phyloP scores from a whole-genome alignment of 2,797 vertebrate genomes.

The Eremophila alpestris region DNA sequence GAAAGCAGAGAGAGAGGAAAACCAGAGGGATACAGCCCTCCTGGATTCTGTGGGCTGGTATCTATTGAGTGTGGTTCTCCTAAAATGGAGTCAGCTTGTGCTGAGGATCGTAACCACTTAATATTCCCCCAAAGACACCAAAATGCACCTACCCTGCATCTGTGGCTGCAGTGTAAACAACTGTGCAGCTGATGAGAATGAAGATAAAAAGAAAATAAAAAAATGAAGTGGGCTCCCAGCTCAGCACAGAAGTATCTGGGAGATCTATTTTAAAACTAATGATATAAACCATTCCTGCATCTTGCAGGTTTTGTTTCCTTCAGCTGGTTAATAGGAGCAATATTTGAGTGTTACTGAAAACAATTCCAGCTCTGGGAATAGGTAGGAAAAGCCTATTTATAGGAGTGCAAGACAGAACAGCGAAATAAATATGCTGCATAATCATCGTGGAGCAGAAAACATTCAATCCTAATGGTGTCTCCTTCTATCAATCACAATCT shows the following conservation, averaged over 20 bases:
- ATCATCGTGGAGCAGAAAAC: constrained; percentile 5
- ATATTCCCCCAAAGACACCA: not conserved
- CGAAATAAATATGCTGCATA: constrained; percentile 52
- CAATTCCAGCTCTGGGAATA: not conserved
- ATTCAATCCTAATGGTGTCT: constrained; percentile 30
- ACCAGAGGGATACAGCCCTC: not conserved
- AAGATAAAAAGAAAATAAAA: not conserved
- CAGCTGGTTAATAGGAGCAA: not conserved
- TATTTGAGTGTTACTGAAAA: constrained; percentile 17
- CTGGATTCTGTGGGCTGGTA: not conserved
- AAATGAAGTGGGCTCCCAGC: not conserved
- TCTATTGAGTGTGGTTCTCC: not conserved
- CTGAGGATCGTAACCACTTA: not conserved
- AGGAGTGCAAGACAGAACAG: not conserved
- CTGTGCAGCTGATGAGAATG: not conserved
- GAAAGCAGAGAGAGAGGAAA: not conserved
- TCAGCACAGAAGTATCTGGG: not conserved
- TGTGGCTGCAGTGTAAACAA: not conserved
- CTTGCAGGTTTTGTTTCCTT: not conserved
- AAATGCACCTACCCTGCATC: not conserved
- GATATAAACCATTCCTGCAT: not conserved
- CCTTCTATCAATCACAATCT: constrained; percentile 25
- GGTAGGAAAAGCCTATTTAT: constrained; percentile 36
- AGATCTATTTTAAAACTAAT: not conserved
- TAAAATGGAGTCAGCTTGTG: not conserved